phyloP scores from a whole-genome alignment of 2,888 invertebrate species.

The Hoplodrina ambigua region DNA sequence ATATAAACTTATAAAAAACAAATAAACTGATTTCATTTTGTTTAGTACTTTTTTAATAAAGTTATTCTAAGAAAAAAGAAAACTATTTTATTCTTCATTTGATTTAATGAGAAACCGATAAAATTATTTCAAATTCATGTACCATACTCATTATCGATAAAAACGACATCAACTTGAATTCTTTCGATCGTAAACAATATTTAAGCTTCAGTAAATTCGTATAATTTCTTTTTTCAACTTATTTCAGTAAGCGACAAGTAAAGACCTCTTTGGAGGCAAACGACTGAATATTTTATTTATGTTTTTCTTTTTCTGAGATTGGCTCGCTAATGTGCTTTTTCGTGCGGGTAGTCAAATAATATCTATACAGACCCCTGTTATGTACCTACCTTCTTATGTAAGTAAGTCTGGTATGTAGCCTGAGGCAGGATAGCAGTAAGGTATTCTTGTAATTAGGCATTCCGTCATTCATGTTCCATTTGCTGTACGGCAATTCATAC shows the following conservation, averaged over 20 bases:
- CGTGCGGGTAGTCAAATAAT: constrained; percentile 29
- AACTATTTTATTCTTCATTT: not conserved
- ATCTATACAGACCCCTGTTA: not conserved
- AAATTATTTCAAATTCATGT: constrained; percentile 7
- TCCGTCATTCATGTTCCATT: not conserved
- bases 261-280: constrained; percentile 23
- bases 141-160: not conserved
- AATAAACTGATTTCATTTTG: too few relatives aligned
- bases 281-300: constrained; percentile 48
- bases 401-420: not conserved
- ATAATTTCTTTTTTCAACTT: constrained; percentile 37
- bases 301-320: constrained; percentile 15
- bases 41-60: too few relatives aligned
- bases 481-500: too few relatives aligned
- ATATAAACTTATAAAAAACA: too few relatives aligned
- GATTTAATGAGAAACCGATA: constrained; percentile 1
- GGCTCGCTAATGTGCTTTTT: constrained; percentile 37
- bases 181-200: constrained; percentile 37
- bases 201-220: constrained; percentile 19
- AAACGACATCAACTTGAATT: constrained; percentile 11
- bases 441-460: constrained; percentile 1
- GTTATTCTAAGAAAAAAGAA: not conserved
- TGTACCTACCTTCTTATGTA: not conserved
- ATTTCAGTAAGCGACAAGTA: constrained; percentile 38
- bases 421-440: not conserved